Conservation (phyloP, 2,888 invertebrate species). For the Periphyllus acericola region DNA sequence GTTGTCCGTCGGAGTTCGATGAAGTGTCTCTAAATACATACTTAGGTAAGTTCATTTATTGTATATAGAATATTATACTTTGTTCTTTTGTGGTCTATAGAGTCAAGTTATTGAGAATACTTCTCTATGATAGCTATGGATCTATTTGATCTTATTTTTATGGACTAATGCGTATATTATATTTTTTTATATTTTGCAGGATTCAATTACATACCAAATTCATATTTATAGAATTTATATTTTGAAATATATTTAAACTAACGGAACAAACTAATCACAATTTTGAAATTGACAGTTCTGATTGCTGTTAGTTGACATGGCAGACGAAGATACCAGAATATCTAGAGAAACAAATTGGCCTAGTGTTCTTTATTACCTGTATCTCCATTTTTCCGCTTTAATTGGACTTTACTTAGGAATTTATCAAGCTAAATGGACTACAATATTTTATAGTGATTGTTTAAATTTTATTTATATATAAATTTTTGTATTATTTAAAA, state of each 20-base stretch:
- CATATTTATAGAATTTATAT: not conserved
- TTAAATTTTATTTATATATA: not conserved
- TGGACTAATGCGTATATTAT: not conserved
- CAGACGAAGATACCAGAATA: constrained; percentile 33
- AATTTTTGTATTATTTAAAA: constrained; percentile 1
- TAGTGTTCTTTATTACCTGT: constrained; percentile 78
- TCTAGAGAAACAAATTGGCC: constrained; percentile 75
- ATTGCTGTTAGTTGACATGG: constrained; percentile 5
- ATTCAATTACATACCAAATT: not conserved
- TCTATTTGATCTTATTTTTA: too few species aligned
- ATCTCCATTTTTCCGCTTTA: constrained; percentile 76
- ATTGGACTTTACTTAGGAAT: constrained; percentile 75
- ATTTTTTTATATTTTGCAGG: not conserved
- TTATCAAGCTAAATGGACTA: constrained; percentile 73
- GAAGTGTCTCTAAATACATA: constrained; percentile 16
- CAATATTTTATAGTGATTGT: constrained; percentile 75
- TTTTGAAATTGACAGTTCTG: not conserved
- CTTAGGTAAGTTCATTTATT: constrained; percentile 1
- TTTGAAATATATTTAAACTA: not conserved
- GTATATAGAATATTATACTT: not conserved
- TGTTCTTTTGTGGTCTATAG: not conserved
- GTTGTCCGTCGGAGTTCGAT: constrained; percentile 32
- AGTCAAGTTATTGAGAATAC: not conserved
- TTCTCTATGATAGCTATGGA: not conserved
- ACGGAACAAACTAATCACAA: not conserved